Evolutionary conservation across 2,113 vertebrate species (phyloP).

Genomic region (Grantiella picta): DNA sequence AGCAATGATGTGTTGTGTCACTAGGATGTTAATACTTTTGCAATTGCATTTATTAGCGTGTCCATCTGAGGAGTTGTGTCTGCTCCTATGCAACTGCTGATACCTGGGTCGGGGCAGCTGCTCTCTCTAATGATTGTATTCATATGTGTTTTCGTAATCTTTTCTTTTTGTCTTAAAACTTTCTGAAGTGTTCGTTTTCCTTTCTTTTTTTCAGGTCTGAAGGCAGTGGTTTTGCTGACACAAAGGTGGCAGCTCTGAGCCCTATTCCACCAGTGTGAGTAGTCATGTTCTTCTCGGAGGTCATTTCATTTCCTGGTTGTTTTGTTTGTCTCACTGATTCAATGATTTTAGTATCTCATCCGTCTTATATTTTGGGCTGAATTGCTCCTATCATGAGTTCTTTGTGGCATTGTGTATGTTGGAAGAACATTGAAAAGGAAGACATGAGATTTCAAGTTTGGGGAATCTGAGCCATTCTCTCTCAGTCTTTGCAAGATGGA

Average conservation of each 20-base stretch:
- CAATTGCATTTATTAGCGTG: neutral
- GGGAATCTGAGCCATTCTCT: neutral
- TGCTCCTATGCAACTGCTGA: neutral
- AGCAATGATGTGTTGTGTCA: neutral
- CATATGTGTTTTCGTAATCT: neutral
- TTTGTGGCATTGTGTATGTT: neutral
- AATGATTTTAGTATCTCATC: neutral
- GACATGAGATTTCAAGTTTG: neutral
- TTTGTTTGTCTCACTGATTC: neutral
- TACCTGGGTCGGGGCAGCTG: neutral
- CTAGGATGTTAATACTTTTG: neutral
- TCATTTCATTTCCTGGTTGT: neutral
- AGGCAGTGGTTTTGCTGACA: neutral
- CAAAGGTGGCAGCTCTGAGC: neutral
- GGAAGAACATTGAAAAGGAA: neutral
- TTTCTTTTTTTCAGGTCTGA: conserved; percentile 10
- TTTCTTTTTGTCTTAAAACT: neutral
- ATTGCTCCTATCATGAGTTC: neutral
- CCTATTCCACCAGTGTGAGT: neutral
- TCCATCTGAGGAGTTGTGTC: neutral
- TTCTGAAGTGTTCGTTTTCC: neutral
- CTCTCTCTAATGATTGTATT: neutral
- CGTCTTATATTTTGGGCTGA: neutral
- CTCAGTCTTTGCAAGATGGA: neutral
- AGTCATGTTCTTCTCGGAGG: neutral